Evolutionary conservation across 2,888 invertebrate genomes (phyloP).

Genomic region (Andrena hattorfiana): DNA sequence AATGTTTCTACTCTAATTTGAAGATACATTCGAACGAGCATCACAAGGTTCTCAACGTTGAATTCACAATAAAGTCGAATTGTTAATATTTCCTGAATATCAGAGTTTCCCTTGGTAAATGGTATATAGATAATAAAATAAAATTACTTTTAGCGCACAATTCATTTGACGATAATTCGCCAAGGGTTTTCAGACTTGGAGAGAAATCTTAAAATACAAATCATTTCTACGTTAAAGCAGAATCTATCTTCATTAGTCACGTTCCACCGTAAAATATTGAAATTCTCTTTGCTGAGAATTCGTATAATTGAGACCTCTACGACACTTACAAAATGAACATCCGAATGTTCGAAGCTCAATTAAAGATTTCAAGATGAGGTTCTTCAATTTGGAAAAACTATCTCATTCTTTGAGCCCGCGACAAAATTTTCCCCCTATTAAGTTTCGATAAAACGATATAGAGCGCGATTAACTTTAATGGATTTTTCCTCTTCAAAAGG

Average conservation of each 20-base stretch:
- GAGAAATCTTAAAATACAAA: no score
- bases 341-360: not conserved
- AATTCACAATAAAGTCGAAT: slow-evolving; percentile 18
- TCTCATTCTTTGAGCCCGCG: not conserved
- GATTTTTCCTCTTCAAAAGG: not conserved
- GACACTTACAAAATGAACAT: not conserved
- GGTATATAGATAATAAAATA: not conserved
- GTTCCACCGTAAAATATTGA: not conserved
- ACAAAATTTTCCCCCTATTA: slow-evolving; percentile 8
- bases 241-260: no score
- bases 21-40: slow-evolving; percentile 6
- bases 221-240: no score
- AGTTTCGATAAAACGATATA: slow-evolving; percentile 4
- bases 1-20: slow-evolving; percentile 22
- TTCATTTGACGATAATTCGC: no score
- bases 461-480: not conserved
- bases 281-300: slow-evolving; percentile 4
- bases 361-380: not conserved
- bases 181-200: no score
- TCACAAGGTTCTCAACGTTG: not conserved
- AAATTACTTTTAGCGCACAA: not conserved
- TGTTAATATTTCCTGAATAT: not conserved
- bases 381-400: slow-evolving; percentile 8
- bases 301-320: not conserved
- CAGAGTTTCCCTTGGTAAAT: not conserved